phyloP scores from a whole-genome alignment of 30 jellyfish, hydroid and myxozoan species.

The Aurelia aurita region DNA sequence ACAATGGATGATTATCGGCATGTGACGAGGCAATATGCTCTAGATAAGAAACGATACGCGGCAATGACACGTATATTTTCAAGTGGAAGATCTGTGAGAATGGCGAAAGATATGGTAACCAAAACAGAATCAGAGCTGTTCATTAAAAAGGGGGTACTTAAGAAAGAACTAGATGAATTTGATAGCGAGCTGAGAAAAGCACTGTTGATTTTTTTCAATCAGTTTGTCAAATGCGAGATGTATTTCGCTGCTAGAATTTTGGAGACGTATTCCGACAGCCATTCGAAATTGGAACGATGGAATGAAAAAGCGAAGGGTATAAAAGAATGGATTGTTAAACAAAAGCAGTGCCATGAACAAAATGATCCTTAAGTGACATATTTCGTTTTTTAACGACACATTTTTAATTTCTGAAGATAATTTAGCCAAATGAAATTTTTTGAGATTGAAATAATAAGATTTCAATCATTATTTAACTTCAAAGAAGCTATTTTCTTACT shows the following conservation, averaged over 20 bases:
- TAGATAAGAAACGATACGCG: slow-evolving; percentile 11
- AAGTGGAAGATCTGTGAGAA: slow-evolving; percentile 31
- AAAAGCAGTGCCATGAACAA: too few species aligned
- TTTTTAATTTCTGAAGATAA: too few species aligned
- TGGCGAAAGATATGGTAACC: slow-evolving; percentile 18
- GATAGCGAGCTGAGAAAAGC: slow-evolving; percentile 44
- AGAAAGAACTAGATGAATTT: slow-evolving; percentile 36
- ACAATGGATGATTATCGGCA: slow-evolving; percentile 25
- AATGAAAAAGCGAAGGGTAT: neutral
- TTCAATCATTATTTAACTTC: too few species aligned
- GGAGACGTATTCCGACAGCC: slow-evolving; percentile 55
- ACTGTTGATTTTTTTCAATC: slow-evolving; percentile 29
- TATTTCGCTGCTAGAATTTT: slow-evolving; percentile 56
- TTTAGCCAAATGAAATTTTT: too few species aligned
- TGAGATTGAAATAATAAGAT: too few species aligned
- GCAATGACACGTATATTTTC: slow-evolving; percentile 19
- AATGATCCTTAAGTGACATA: too few species aligned
- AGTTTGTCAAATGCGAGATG: slow-evolving; percentile 55
- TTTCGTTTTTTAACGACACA: too few species aligned
- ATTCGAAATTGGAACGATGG: slow-evolving; percentile 50
- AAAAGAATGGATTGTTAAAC: slow-evolving; percentile 21
- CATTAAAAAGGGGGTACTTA: slow-evolving; percentile 13
- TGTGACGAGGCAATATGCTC: neutral
- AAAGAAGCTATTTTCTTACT: too few species aligned
- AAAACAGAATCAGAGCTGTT: slow-evolving; percentile 55